A percentile compares a stretch with the other conserved stretches of the same genome.
phyloP scores from a whole-genome alignment of 2,888 invertebrate genomes.

The Amorpha juglandis region DNA sequence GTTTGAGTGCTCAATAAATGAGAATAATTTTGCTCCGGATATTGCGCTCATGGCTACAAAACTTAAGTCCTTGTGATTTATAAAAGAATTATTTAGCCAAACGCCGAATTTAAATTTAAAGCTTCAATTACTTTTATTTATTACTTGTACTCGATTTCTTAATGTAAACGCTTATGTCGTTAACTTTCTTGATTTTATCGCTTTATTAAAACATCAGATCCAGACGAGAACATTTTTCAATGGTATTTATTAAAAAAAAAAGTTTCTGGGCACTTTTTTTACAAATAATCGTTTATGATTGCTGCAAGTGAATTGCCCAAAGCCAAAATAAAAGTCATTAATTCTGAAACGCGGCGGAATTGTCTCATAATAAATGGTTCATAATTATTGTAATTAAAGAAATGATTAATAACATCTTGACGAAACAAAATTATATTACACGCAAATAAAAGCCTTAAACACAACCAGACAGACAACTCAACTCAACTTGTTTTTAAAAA shows the following conservation, averaged over 20 bases:
- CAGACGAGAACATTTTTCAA: conserved; percentile 5
- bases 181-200: conserved; percentile 19
- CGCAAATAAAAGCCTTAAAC: too few relatives aligned
- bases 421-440: conserved; percentile 30
- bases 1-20: conserved; percentile 23
- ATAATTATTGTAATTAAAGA: conserved; percentile 46
- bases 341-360: conserved; percentile 40
- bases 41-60: conserved; percentile 11
- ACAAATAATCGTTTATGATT: conserved; percentile 4
- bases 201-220: conserved; percentile 18
- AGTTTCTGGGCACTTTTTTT: conserved; percentile 4
- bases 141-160: conserved; percentile 19
- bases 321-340: conserved; percentile 43
- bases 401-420: conserved; percentile 36
- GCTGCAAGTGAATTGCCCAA: conserved; percentile 31
- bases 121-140: conserved; percentile 19
- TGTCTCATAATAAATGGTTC: conserved; percentile 42
- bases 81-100: conserved; percentile 25
- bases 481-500: too few relatives aligned
- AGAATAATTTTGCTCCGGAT: conserved; percentile 28
- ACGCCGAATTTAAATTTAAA: conserved; percentile 25
- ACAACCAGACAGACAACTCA: too few relatives aligned
- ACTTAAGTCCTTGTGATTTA: conserved; percentile 15
- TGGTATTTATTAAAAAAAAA: conserved; percentile 8
- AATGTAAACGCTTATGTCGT: neutral